These are phyloP conservation scores for Sebastolobus altivelis DNA, from an alignment of 2,797 vertebrate species.

Conservation along the genomic window DNA sequence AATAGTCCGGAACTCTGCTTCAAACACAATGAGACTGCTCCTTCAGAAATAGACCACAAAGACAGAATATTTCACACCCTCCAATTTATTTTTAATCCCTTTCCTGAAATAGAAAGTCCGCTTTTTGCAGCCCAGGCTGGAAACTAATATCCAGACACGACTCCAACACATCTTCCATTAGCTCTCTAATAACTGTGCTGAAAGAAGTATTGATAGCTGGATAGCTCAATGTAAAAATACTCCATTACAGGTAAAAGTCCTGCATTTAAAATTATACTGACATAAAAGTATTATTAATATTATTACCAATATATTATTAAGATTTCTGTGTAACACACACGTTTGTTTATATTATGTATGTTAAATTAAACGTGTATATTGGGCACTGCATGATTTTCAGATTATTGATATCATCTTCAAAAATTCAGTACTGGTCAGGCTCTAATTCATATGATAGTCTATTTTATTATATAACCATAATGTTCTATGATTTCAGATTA, in stretches of 20 bases:
- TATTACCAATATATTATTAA: no score
- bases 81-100: neutral
- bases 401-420: neutral
- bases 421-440: neutral
- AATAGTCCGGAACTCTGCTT: neutral
- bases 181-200: neutral
- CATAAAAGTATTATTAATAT: no score
- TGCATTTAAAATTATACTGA: no score
- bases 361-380: neutral
- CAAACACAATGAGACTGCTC: neutral
- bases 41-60: neutral
- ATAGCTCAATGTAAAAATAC: neutral
- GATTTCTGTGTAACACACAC: accelerated
- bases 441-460: neutral
- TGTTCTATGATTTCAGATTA: neutral
- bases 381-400: neutral
- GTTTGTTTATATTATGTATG: neutral
- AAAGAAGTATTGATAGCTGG: neutral
- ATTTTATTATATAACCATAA: neutral
- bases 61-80: neutral
- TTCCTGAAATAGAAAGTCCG: neutral
- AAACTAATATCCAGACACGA: neutral
- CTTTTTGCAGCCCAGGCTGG: neutral
- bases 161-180: neutral
- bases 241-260: no score